A percentile compares a stretch with the other conserved stretches of the same genome.
Conservation (phyloP, 2,888 invertebrate species). For the Tineola bisselliella region DNA sequence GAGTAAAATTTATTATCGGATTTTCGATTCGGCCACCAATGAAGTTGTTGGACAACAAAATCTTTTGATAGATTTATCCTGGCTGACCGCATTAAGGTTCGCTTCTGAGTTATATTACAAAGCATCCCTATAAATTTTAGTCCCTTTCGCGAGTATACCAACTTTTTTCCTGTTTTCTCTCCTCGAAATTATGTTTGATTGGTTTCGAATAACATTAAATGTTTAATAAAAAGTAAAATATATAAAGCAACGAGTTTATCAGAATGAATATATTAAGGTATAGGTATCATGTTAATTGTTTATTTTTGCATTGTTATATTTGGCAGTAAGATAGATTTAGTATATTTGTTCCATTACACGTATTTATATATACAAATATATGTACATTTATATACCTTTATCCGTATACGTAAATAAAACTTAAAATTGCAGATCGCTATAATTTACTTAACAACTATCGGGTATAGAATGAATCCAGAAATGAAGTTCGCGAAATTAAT, state of each 20-base stretch:
- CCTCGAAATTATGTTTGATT: background rate
- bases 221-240: background rate
- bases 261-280: too few species aligned
- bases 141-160: conserved; percentile 23
- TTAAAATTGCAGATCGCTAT: background rate
- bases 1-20: conserved; percentile 68
- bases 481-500: background rate
- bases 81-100: conserved; percentile 62
- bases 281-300: too few species aligned
- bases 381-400: too few species aligned
- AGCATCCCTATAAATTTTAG: conserved; percentile 55
- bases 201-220: background rate
- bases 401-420: too few species aligned
- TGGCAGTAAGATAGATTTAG: too few species aligned
- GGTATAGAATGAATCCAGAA: background rate
- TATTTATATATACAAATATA: too few species aligned
- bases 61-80: conserved; percentile 69
- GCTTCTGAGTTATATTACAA: conserved; percentile 58
- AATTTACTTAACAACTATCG: background rate
- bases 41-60: conserved; percentile 68
- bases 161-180: conserved; percentile 33
- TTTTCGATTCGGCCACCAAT: conserved; percentile 69
- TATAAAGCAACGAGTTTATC: too few species aligned
- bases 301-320: too few species aligned
- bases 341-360: too few species aligned